A percentile compares a stretch with the other conserved stretches of the same genome.
These are phyloP conservation scores for Nasonovia ribisnigri DNA, from an alignment of 2,888 invertebrate species.

Conservation along the genomic window DNA sequence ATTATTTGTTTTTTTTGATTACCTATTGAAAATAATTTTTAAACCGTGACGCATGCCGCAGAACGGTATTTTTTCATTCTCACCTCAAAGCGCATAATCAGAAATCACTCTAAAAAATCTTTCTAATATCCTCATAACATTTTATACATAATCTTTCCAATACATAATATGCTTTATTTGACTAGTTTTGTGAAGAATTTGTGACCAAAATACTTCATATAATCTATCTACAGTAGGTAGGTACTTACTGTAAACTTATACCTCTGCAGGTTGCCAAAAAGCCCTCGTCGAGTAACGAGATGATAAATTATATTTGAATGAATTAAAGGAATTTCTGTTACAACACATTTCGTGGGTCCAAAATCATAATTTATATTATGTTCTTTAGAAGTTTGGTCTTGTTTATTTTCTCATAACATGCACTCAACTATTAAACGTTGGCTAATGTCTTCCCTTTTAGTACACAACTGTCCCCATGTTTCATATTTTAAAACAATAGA, in stretches of 20 bases:
- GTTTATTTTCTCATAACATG: background rate
- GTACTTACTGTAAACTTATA: background rate
- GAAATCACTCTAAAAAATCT: background rate
- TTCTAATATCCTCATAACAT: background rate
- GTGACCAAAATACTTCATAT: background rate
- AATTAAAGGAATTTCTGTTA: background rate
- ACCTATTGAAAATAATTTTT: background rate
- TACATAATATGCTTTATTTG: background rate
- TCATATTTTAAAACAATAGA: background rate
- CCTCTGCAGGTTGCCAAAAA: background rate
- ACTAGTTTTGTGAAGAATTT: background rate
- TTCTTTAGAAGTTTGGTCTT: background rate
- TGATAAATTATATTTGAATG: background rate
- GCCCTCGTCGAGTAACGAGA: background rate
- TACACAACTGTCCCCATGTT: background rate
- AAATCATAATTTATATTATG: background rate
- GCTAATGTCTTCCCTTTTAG: background rate
- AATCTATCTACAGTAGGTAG: background rate
- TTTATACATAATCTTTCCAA: background rate
- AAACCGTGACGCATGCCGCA: background rate
- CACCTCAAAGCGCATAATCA: background rate
- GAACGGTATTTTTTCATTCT: background rate
- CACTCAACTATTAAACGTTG: background rate
- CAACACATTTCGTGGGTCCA: background rate
- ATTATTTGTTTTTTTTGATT: background rate